Percentiles rank a stretch among this genome's conserved stretches.
phyloP scores from a whole-genome alignment of 2,888 invertebrate genomes.

The Bursaphelenchus okinawaensis region DNA sequence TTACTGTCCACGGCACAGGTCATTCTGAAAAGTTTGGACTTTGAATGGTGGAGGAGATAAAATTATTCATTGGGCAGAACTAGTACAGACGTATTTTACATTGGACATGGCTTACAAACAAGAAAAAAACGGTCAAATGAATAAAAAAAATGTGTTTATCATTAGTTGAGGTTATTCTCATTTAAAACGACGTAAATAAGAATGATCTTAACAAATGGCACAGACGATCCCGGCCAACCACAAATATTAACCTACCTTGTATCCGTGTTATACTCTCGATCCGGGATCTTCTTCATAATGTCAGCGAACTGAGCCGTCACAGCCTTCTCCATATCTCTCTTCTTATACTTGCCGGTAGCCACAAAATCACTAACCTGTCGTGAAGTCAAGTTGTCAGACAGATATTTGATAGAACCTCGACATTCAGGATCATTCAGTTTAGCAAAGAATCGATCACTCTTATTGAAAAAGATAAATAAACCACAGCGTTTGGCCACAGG shows the following conservation, averaged over 20 bases:
- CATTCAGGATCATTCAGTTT: conserved; percentile 33
- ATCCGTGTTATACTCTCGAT: conserved; percentile 26
- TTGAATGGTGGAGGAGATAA: neutral
- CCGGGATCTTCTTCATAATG: conserved; percentile 18
- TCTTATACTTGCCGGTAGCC: conserved; percentile 19
- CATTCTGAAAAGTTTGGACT: conserved; percentile 29
- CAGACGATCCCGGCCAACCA: too few species aligned
- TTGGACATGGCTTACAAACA: too few species aligned
- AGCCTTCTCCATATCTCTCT: conserved; percentile 27
- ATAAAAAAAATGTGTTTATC: neutral
- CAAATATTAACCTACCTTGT: conserved; percentile 32
- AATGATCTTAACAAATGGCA: too few species aligned
- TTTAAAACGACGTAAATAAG: too few species aligned
- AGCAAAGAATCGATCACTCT: conserved; percentile 46
- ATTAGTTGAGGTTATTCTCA: too few species aligned
- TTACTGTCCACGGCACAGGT: conserved; percentile 51
- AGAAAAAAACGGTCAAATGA: too few species aligned
- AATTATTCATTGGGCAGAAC: neutral
- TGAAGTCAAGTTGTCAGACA: conserved; percentile 10
- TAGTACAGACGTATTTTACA: too few species aligned
- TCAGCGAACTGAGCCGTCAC: conserved; percentile 32
- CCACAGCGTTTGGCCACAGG: conserved; percentile 35
- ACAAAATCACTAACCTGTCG: conserved; percentile 9
- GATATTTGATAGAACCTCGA: conserved; percentile 24
- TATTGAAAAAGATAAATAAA: conserved; percentile 52